These are phyloP conservation scores for Trogon melanurus DNA, from an alignment of 2,113 vertebrate genomes.

Conservation along the genomic window DNA sequence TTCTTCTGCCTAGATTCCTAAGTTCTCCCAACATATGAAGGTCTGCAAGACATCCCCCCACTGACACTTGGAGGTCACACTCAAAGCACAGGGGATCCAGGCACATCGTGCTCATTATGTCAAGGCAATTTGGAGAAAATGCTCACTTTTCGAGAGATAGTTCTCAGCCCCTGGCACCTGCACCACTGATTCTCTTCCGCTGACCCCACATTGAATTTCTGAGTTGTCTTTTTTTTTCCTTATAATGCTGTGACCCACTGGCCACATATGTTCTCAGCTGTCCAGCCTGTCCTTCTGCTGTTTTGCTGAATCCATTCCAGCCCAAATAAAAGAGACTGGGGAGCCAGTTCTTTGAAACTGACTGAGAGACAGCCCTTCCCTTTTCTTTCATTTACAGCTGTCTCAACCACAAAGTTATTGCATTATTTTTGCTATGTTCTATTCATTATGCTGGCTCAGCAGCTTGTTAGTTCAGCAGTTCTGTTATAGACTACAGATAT, in stretches of 20 bases:
- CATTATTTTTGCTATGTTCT: conserved; percentile 38
- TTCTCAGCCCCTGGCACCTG: not conserved
- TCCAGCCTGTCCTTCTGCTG: not conserved
- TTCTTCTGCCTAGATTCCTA: not conserved
- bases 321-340: not conserved
- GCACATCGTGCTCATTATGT: not conserved
- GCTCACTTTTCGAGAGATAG: not conserved
- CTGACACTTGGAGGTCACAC: not conserved
- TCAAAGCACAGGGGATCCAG: not conserved
- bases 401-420: not conserved
- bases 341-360: not conserved
- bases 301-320: not conserved
- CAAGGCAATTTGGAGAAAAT: not conserved
- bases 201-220: not conserved
- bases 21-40: not conserved
- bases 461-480: conserved; percentile 50
- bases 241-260: not conserved
- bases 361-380: not conserved
- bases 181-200: not conserved
- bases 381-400: conserved; percentile 11
- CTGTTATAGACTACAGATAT: not conserved
- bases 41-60: not conserved
- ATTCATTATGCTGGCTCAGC: conserved; percentile 50
- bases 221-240: not conserved
- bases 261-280: not conserved